Evolutionary conservation across 2,888 invertebrate genomes (phyloP).

Genomic region (Rugalucina vietnamica): DNA sequence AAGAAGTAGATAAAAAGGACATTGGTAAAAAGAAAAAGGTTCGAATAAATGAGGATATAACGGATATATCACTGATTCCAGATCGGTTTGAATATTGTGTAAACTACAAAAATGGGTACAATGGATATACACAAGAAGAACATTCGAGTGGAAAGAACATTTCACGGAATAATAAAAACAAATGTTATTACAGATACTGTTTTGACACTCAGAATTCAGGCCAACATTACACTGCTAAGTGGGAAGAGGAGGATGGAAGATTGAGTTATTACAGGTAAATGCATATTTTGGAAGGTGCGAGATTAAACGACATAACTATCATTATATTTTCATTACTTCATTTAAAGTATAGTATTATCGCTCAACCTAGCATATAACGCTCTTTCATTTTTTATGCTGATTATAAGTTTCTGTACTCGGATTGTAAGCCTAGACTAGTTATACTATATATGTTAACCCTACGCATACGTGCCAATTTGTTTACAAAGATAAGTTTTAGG

Average conservation of each 20-base stretch:
- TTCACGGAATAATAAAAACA: not conserved
- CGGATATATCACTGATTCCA: slow-evolving; percentile 3
- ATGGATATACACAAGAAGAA: not conserved
- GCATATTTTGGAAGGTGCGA: too few species aligned
- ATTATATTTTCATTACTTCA: too few species aligned
- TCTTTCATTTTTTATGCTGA: too few species aligned
- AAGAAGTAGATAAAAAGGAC: not conserved
- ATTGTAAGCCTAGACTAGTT: too few species aligned
- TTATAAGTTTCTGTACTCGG: too few species aligned
- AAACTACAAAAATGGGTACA: not conserved
- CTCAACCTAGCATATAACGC: too few species aligned
- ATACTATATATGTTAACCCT: too few species aligned
- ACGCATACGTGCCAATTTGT: too few species aligned
- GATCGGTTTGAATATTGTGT: slow-evolving; percentile 1
- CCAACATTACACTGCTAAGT: not conserved
- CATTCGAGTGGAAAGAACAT: not conserved
- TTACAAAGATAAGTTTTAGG: too few species aligned
- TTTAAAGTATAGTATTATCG: too few species aligned
- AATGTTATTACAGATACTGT: slow-evolving; percentile 1
- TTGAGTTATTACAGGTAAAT: too few species aligned
- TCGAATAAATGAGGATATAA: not conserved
- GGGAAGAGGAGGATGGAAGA: not conserved
- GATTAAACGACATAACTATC: too few species aligned
- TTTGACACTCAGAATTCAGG: slow-evolving; percentile 1
- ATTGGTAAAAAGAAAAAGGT: slow-evolving; percentile 3